Base-by-base conservation (phyloP, 2,888 invertebrate genomes). In the Polia nebulosa region DNA sequence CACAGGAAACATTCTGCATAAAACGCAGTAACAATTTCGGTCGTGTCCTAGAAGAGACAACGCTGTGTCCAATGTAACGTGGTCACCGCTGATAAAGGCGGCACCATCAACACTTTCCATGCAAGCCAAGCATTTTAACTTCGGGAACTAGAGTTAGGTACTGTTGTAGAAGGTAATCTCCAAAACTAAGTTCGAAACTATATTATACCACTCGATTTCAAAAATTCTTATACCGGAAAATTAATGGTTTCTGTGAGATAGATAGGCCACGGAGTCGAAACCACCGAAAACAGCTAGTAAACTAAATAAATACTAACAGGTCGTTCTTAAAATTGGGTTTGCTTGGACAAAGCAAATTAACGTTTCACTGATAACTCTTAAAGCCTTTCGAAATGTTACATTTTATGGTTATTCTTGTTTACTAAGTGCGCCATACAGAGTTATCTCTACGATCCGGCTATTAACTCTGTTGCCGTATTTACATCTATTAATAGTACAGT, bases 401-500 rank as follows among this genome's bases (percentile, higher is more conserved):
- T 41, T 77, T 73, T 72, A 74, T 60, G 71, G 47, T 73, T 61
- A 67, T 64, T 45, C 63, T 65, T 57, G 65, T 68, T 68, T 80
- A 53, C 71, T 52, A 15, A 66, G 62, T 47, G 32, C 20, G 61
- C 49, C 20, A 44, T 47, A 49, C 39, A 7, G 25, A 29, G 52
- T 77, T 67, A 72, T 67, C 76, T 75, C 5, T 41, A 20, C 47
- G 79, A 80, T 76, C 47, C 17, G 53, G 27, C 63, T n/a, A 61
- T 78, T 75, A 57, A 63, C 58, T 68, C 34, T 41, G 13, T 75
- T 53, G 55, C 41, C 27, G 25, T 59, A 53, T 66, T 74, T 29
- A 60, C 56, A 56, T 59, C 32, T 66, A 66, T 59, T 63, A 41
- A 56, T 78, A 56, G 29, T 17, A 41, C 13, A 72, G 44, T 56